phyloP scores from a whole-genome alignment of 2,113 vertebrate species.

The Meriones unguiculatus region DNA sequence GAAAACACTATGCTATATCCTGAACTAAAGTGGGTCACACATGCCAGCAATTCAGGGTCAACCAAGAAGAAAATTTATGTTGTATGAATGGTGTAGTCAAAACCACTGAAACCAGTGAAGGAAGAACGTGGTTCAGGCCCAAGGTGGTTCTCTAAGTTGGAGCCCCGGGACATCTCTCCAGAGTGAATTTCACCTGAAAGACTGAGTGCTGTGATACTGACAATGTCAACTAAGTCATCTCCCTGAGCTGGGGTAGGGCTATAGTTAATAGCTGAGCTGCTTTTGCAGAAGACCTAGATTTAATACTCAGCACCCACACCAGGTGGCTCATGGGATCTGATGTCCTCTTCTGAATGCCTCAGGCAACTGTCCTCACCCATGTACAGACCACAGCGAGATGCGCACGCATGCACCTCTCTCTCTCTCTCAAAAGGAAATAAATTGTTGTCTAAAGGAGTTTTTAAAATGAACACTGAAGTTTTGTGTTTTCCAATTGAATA shows the following conservation, averaged over 20 bases:
- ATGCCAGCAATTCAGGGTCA: background rate
- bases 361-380: background rate
- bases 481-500: slow-evolving; percentile 4
- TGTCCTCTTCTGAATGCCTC: background rate
- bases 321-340: background rate
- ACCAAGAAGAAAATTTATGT: background rate
- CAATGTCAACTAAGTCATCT: slow-evolving; percentile 49
- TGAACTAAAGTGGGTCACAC: background rate
- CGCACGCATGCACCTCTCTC: no score
- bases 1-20: slow-evolving; percentile 7
- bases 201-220: background rate
- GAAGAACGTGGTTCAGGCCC: background rate
- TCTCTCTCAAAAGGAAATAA: no score
- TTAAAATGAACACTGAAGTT: slow-evolving; percentile 21
- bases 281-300: no score
- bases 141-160: background rate
- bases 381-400: background rate
- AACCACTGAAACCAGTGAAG: background rate
- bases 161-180: background rate
- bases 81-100: background rate
- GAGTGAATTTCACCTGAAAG: background rate
- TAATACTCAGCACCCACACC: background rate
- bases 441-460: background rate
- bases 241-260: background rate
- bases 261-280: background rate